Evolutionary conservation across 2,113 vertebrate species (phyloP).

Genomic region (Scopus umbretta): DNA sequence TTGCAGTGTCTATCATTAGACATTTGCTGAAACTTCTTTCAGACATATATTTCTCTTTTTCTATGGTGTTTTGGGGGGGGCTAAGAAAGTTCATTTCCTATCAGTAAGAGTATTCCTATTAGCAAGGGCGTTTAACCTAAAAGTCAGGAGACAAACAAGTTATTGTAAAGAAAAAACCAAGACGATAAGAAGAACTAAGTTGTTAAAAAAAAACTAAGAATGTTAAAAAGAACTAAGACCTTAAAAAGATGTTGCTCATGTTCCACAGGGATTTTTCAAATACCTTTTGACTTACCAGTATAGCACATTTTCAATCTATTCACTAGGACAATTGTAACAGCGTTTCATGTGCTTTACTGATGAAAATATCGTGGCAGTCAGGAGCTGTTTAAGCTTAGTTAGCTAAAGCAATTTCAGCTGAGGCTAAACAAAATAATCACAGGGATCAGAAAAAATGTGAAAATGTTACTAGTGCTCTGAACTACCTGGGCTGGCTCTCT

Average conservation of each 20-base stretch:
- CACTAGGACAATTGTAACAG: not conserved
- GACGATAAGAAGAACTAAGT: not conserved
- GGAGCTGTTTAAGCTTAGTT: not conserved
- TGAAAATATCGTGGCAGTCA: not conserved
- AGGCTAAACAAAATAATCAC: not conserved
- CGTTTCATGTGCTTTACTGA: not conserved
- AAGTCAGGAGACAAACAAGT: not conserved
- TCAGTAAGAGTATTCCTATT: not conserved
- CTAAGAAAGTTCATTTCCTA: not conserved
- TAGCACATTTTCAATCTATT: not conserved
- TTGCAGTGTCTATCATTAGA: accelerated
- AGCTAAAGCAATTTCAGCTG: not conserved
- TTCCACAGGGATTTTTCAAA: not conserved
- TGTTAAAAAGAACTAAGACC: not conserved
- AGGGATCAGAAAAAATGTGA: not conserved
- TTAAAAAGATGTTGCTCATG: not conserved
- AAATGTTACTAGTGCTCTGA: not conserved
- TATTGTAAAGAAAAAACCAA: not conserved
- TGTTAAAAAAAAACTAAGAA: not conserved
- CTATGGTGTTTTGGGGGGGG: not conserved
- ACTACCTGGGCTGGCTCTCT: not conserved
- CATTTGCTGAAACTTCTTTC: not conserved
- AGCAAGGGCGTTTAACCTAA: not conserved
- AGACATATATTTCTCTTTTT: not conserved
- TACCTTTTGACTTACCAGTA: not conserved